A percentile compares a stretch with the other conserved stretches of the same genome.
Evolutionary conservation across 2,888 invertebrate genomes (phyloP).

Genomic region (Diachrysia chrysitis): DNA sequence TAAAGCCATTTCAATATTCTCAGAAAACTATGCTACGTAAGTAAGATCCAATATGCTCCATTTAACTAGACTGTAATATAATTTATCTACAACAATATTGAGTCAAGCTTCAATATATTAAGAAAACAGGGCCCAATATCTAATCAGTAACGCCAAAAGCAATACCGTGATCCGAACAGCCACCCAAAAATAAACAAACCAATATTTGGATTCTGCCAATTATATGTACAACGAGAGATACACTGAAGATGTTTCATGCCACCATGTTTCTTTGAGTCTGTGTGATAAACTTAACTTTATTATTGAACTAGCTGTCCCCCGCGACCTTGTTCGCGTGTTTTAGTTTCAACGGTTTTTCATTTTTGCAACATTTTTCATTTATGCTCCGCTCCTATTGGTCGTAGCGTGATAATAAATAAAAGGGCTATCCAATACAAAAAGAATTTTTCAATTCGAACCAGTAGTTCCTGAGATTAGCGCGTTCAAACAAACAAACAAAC

Average conservation of each 20-base stretch:
- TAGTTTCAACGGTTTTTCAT: no score
- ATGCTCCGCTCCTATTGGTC: no score
- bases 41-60: neutral
- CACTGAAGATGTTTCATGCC: conserved; percentile 26
- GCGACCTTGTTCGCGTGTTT: no score
- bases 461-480: no score
- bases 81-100: neutral
- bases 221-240: conserved; percentile 32
- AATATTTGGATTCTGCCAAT: conserved; percentile 38
- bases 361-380: no score
- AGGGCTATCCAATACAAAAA: no score
- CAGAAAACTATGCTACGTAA: no score
- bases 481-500: no score
- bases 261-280: conserved; percentile 43
- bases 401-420: no score
- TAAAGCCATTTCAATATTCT: no score
- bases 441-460: no score
- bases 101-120: neutral
- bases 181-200: conserved; percentile 23
- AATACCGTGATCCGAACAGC: conserved; percentile 2
- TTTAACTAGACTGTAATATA: neutral
- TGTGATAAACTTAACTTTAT: conserved; percentile 51
- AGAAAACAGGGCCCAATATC: neutral
- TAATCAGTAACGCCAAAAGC: neutral
- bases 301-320: no score